Evolutionary conservation across 2,888 invertebrate genomes (phyloP).

Genomic region (Athripsodes cinereus): DNA sequence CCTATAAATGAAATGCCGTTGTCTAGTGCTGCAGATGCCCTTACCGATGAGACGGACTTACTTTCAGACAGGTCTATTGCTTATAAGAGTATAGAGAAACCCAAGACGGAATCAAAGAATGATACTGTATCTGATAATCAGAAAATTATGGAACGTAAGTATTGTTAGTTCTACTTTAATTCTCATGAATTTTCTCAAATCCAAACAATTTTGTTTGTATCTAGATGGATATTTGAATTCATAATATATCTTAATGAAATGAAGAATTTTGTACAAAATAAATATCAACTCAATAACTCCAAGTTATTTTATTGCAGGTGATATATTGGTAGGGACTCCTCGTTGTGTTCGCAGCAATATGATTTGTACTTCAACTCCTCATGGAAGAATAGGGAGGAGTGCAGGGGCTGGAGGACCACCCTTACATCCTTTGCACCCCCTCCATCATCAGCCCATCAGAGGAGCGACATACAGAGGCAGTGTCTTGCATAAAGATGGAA

Average conservation of each 20-base stretch:
- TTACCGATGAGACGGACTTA: constrained; percentile 44
- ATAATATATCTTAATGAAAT: no score
- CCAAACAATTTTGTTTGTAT: no score
- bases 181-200: no score
- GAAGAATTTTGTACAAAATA: no score
- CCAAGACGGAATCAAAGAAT: constrained; percentile 20
- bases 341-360: constrained; percentile 30
- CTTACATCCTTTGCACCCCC: constrained; percentile 17
- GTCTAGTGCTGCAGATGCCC: constrained; percentile 32
- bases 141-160: constrained; percentile 19
- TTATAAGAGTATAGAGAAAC: constrained; percentile 15
- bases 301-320: constrained; percentile 15
- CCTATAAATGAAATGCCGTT: constrained; percentile 50
- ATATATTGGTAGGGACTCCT: constrained; percentile 22
- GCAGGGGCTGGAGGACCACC: constrained; percentile 5
- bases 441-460: constrained; percentile 28
- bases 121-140: constrained; percentile 18
- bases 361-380: constrained; percentile 43
- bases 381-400: constrained; percentile 24
- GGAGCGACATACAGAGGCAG: constrained; percentile 44
- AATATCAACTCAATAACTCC: no score
- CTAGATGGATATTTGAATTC: no score
- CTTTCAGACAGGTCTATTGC: constrained; percentile 34
- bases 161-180: background rate
- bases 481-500: constrained; percentile 43